Conservation (phyloP, 2,888 invertebrate genomes). For the Zaprionus obscuricornis region DNA sequence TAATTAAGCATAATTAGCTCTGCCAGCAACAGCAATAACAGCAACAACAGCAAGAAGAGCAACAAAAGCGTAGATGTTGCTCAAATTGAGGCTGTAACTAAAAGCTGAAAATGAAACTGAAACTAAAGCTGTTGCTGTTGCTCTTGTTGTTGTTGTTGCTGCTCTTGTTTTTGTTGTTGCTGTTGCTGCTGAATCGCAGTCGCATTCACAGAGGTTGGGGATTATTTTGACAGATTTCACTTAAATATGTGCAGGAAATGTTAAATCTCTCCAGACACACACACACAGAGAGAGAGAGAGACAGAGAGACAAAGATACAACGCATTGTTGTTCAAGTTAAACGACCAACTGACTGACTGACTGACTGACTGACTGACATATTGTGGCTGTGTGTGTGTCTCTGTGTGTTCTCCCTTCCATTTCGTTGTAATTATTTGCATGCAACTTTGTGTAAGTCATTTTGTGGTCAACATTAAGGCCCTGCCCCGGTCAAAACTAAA, state of each 20-base stretch:
- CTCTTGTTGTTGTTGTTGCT: no score
- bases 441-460: slow-evolving; percentile 68
- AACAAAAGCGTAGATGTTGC: slow-evolving; percentile 1
- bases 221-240: slow-evolving; percentile 73
- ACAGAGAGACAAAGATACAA: no score
- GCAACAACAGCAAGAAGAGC: no score
- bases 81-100: neutral
- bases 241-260: slow-evolving; percentile 65
- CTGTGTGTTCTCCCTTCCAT: slow-evolving; percentile 8
- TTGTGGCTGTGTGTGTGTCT: slow-evolving; percentile 35
- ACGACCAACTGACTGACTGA: slow-evolving; percentile 14
- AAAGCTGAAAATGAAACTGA: neutral
- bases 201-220: slow-evolving; percentile 31
- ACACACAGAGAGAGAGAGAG: slow-evolving; percentile 5
- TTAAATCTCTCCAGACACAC: slow-evolving; percentile 45
- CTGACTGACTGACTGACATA: slow-evolving; percentile 29
- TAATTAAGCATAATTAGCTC: slow-evolving; percentile 72
- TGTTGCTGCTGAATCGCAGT: slow-evolving; percentile 14
- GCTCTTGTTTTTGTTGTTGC: no score
- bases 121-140: slow-evolving; percentile 9
- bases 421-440: slow-evolving; percentile 80
- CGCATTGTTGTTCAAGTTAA: neutral
- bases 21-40: slow-evolving; percentile 56
- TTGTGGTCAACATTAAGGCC: slow-evolving; percentile 69
- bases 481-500: slow-evolving; percentile 57